Conservation (phyloP, 2,888 invertebrate genomes). For the Glyphotaelius pellucidus region DNA sequence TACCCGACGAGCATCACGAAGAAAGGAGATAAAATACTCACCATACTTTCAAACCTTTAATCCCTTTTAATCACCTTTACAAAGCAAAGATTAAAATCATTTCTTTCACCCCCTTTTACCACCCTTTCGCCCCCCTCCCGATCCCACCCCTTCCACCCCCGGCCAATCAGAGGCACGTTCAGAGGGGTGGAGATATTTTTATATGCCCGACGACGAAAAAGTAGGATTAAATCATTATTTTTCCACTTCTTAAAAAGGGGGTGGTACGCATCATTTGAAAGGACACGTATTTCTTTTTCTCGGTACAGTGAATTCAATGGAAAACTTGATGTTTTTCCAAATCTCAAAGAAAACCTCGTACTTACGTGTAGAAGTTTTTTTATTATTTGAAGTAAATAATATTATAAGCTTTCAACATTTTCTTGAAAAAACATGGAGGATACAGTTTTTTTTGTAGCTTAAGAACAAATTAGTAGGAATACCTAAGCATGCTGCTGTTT, state of each 20-base stretch:
- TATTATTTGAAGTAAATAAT: neutral
- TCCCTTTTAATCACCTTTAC: constrained; percentile 80
- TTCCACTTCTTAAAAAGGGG: constrained; percentile 68
- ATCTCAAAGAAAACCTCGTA: neutral
- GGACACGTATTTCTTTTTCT: constrained; percentile 60
- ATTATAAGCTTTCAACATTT: neutral
- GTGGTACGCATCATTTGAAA: constrained; percentile 57
- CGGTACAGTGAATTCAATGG: constrained; percentile 50
- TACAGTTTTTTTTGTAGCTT: neutral
- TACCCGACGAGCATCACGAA: constrained; percentile 54
- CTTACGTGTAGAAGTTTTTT: neutral
- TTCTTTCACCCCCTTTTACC: constrained; percentile 72
- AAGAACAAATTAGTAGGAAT: neutral
- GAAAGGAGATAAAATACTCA: constrained; percentile 63
- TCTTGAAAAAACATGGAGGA: neutral
- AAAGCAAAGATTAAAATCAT: constrained; percentile 81
- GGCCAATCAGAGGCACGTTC: constrained; percentile 63
- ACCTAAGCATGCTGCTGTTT: neutral
- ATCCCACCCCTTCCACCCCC: constrained; percentile 68
- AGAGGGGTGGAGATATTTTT: constrained; percentile 70
- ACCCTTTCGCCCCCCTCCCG: constrained; percentile 57
- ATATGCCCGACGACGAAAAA: constrained; percentile 78
- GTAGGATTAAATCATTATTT: constrained; percentile 80
- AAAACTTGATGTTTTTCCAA: constrained; percentile 13
- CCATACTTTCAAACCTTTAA: constrained; percentile 79